phyloP scores from a whole-genome alignment of 2,113 vertebrate species.

The Xenus cinereus region DNA sequence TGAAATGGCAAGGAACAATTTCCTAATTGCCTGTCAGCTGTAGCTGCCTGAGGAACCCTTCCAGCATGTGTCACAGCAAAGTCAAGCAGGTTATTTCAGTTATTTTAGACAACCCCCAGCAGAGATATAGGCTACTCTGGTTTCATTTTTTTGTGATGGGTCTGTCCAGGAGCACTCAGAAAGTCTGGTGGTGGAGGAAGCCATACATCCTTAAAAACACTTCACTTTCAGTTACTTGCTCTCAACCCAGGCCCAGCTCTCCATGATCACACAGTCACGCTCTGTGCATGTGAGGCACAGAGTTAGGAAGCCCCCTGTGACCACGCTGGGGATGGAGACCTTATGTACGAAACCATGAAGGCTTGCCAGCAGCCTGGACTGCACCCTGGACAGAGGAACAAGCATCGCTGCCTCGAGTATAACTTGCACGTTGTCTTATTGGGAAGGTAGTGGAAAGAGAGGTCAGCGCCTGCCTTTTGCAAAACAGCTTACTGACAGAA shows the following conservation, averaged over 20 bases:
- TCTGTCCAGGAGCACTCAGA: background rate
- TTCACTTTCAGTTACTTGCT: background rate
- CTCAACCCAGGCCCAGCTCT: background rate
- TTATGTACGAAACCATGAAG: background rate
- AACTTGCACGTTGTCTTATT: background rate
- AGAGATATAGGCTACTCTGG: background rate
- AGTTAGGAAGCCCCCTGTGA: background rate
- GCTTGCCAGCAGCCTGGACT: background rate
- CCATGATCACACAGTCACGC: background rate
- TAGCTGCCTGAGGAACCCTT: slow-evolving; percentile 21
- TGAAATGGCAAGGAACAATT: slow-evolving; percentile 55
- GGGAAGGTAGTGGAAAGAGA: background rate
- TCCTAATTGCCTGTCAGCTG: slow-evolving; percentile 63
- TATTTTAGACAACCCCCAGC: slow-evolving; percentile 9
- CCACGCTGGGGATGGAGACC: accelerated
- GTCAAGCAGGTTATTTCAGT: slow-evolving; percentile 30
- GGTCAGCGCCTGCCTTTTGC: background rate
- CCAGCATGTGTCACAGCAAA: slow-evolving; percentile 16
- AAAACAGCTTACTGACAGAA: background rate
- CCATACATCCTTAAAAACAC: background rate
- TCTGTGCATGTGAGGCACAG: background rate
- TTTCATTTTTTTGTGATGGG: background rate
- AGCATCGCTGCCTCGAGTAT: background rate
- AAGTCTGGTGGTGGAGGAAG: background rate
- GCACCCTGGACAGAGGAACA: background rate